Evolutionary conservation across 2,888 invertebrate genomes (phyloP), one percentile per base, ranked within the genome.

Genomic region (Halictus ligatus): DNA sequence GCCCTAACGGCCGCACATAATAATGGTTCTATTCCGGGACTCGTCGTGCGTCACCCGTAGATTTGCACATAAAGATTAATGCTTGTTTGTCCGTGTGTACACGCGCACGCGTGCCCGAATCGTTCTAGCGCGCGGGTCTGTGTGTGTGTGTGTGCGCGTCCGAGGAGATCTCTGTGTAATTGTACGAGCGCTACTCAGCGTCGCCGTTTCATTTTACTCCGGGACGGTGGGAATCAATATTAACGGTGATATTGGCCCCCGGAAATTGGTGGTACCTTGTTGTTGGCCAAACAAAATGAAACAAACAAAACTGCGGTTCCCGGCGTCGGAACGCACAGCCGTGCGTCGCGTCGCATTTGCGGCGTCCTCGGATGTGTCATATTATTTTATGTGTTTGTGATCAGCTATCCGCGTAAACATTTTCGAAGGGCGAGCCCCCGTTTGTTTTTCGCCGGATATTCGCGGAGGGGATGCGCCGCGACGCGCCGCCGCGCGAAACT

Each of bases 381-480:
- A 91, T 89, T 91, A 91, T 91, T 91, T 90, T 90, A 90, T 90
- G 90, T 90, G 90, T 90, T 90, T 90, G 91, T 87, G 82, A 90
- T 89, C 90, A 81, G 77, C 90, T 84, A 81, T 88, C 67, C 85
- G 86, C 87, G 90, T 89, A 91, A 91, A 91, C 88, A 90, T 88
- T 85, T 87, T 89, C 83, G 91, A 79, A 75, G 89, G 89, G 73
- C 84, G 86, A 35, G 73, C 12, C 80, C 80, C 64, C 91, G 78
- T 79, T 84, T 84, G 88, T 92, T 91, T 84, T 91, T 60, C 91
- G 81, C 43, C 86, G 84, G 21, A 81, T 90, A 88, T 89, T 90
- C 5, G 90, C 83, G 21, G 82, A 88, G 58, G 13, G 4, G 18
- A n/a, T 46, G 48, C 8, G 46, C 46, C 12, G 43, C 43, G 43